Evolutionary conservation across 2,888 invertebrate genomes (phyloP), one percentile per base, ranked within the genome.

Genomic region (Xestia sexstrigata): DNA sequence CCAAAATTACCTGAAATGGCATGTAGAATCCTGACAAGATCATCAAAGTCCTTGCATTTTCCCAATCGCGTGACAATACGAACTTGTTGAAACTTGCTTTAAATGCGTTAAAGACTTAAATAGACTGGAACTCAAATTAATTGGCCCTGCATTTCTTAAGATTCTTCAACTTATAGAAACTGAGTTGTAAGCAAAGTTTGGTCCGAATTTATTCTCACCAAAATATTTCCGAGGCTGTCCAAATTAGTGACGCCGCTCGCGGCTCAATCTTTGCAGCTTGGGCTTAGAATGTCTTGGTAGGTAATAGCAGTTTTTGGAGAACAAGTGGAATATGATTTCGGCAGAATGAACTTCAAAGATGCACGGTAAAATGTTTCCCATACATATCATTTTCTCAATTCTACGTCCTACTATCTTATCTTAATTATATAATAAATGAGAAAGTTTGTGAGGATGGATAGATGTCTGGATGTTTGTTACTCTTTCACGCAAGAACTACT

Each of bases 101-200:
- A 35, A 69, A 69, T 76, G 26, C 49, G 23, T 26, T 20, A 39
- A 11, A 58, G 23, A n/a, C 30, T 65, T 45, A 39, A 72, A 73
- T 70, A 82, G 70, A 62, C 63, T 60, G 52, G 20, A 58, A 52
- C 26, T 42, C 23, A 42, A 76, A 76, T 63, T 60, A 63, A 72
- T 52, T 39, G 35, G 39, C 15, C 13, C 52, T 67, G 66, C 55
- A 73, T 76, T 76, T 73, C 62, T 65, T 70, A 76, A 71, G 42
- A 63, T 63, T 49, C 70, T 68, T 52, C 17, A 35, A 49, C n/a
- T 30, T 26, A 23, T 23, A 65, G 35, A 55, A n/a, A 11, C 17
- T 66, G 30, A 85, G 30, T 72, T 72, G 66, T 52, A 42, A 49
- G 39, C 42, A 45, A 82, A 85, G 69, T 76, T 85, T 69, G n/a